Conservation (phyloP, 2,113 vertebrate genomes). For the Amphilophus citrinellus region DNA sequence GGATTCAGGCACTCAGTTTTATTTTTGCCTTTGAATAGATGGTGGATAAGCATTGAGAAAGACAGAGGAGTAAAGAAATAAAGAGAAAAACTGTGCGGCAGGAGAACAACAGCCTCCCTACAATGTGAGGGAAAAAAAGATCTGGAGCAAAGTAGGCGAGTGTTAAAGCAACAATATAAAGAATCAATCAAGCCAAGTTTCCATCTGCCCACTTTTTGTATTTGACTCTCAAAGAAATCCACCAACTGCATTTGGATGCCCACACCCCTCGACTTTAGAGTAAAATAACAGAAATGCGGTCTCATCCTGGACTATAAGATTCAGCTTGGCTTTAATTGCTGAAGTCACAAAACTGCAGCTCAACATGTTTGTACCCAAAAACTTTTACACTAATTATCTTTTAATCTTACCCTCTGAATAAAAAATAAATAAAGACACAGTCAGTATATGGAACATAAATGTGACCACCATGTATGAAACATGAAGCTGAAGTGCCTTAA, state of each 20-base stretch:
- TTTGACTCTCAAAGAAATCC: constrained; percentile 12
- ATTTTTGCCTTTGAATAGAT: constrained; percentile 35
- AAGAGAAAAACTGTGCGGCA: neutral
- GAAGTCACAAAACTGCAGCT: neutral
- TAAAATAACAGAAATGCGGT: accelerated
- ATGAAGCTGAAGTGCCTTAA: neutral
- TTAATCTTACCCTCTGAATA: neutral
- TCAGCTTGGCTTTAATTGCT: accelerated
- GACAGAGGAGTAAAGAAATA: constrained; percentile 8
- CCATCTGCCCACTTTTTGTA: constrained; percentile 28
- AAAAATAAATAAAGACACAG: neutral
- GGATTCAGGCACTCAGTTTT: constrained; percentile 38
- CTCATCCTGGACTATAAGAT: neutral
- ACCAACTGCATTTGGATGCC: constrained; percentile 7
- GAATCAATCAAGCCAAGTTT: constrained; percentile 14
- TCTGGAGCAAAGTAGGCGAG: neutral
- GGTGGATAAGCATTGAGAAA: constrained; percentile 4
- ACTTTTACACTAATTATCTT: neutral
- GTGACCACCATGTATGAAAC: no score
- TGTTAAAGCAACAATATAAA: neutral
- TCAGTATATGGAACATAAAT: neutral
- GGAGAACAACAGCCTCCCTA: constrained; percentile 5
- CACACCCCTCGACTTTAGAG: neutral
- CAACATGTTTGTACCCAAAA: neutral
- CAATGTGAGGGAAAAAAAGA: neutral